phyloP scores from a whole-genome alignment of 1,140 invertebrate genomes.

The Ips typographus region DNA sequence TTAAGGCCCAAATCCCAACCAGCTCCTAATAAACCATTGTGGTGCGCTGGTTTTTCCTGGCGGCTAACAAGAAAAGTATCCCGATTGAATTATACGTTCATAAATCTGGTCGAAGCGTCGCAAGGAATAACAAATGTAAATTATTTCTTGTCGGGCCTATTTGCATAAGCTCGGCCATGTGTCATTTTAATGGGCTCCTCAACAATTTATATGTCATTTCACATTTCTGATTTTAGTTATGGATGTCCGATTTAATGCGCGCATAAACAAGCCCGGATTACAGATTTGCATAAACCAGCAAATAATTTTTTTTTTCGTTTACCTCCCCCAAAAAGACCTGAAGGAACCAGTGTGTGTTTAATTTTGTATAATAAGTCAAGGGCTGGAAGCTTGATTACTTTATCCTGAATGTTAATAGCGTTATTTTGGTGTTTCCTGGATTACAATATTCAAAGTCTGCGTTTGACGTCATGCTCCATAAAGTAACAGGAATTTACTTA shows the following conservation, averaged over 20 bases:
- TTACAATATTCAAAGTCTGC: too few species aligned
- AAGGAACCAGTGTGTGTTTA: too few species aligned
- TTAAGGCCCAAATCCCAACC: background rate
- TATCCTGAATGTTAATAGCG: too few species aligned
- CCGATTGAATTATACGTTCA: conserved; percentile 7
- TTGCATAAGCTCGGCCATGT: conserved; percentile 27
- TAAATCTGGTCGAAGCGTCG: conserved; percentile 23
- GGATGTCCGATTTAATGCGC: conserved; percentile 17
- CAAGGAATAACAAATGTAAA: conserved; percentile 27
- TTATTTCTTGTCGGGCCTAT: conserved; percentile 26
- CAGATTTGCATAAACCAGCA: conserved; percentile 9
- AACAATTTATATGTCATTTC: conserved; percentile 24
- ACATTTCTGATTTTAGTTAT: conserved; percentile 16
- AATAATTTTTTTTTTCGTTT: too few species aligned
- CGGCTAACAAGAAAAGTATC: conserved; percentile 1
- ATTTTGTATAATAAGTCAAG: too few species aligned
- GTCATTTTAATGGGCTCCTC: conserved; percentile 23
- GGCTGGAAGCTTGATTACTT: too few species aligned
- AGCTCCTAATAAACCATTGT: background rate
- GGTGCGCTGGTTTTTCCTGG: background rate
- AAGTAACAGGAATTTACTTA: too few species aligned
- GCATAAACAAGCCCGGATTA: conserved; percentile 9
- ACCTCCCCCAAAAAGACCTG: too few species aligned
- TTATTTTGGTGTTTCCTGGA: too few species aligned
- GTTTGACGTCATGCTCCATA: too few species aligned